Evolutionary conservation across 1,140 invertebrate genomes (phyloP), one percentile per base, ranked within the genome.

Genomic region (Ceratitis capitata): DNA sequence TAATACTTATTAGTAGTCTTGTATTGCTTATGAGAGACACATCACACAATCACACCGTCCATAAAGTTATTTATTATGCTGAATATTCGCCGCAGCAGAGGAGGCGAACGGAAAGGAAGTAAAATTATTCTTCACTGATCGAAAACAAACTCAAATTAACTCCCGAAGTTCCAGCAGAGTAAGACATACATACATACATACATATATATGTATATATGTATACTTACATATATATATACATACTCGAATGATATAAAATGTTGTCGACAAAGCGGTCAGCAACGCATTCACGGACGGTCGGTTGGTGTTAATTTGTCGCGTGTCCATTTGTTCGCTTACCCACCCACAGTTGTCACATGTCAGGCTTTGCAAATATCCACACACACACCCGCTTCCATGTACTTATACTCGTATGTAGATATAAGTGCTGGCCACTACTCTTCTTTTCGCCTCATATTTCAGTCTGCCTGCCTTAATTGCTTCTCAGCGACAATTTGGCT

Each of bases 361-460:
- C 7, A 19, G 12, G 7, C 51, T 56, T 56, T 26, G 16, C n/a
- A 45, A 45, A 78, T 42, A 78, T 78, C n/a, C 10, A 7, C 29
- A 64, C 29, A 26, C 23, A 64, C n/a, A 19, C 51, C 7, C 51
- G 19, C n/a, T 23, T 26, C 4, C 14, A 64, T 42, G 14, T 78
- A 78, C 69, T 14, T 74, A 39, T 1, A n/a, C 45, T 45, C 26
- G 42, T 26, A 26, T 78, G 69, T 74, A 74, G 19, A 16, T 45
- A 26, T 4, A n/a, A 32, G 61, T 69, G 69, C n/a, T n/a, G 23
- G n/a, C 35, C 69, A 47, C 39, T 26, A 78, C 39, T 53, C 29
- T 58, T 83, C 82, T 83, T 58, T 83, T 83, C 82, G 82, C 47
- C 26, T 83, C 47, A 53, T 83, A 53, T 53, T 83, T 83, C 53